Evolutionary conservation across 2,888 invertebrate genomes (phyloP).

Genomic region (Chrysolina americana): DNA sequence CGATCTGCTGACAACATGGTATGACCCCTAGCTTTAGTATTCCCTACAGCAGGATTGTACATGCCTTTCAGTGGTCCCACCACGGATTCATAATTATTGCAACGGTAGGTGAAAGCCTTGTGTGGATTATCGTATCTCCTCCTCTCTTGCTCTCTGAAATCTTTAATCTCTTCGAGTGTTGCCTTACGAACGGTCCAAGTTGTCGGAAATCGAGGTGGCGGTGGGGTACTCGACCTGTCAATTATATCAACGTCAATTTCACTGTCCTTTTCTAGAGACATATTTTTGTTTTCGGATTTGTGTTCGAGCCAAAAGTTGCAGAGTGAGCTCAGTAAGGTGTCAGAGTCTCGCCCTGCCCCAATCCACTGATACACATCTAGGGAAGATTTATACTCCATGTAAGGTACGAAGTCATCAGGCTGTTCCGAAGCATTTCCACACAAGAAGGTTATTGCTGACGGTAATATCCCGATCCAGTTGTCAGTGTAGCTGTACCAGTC

Average conservation of each 20-base stretch:
- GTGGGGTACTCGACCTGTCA: constrained; percentile 71
- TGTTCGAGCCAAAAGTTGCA: constrained; percentile 87
- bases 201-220: constrained; percentile 78
- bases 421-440: constrained; percentile 86
- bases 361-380: constrained; percentile 91
- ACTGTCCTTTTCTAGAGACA: constrained; percentile 64
- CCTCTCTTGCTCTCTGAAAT: constrained; percentile 86
- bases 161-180: constrained; percentile 81
- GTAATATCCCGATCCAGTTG: constrained; percentile 82
- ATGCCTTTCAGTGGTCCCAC: constrained; percentile 81
- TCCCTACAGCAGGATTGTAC: constrained; percentile 76
- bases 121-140: constrained; percentile 90
- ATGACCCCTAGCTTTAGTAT: constrained; percentile 83
- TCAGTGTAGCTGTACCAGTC: constrained; percentile 82
- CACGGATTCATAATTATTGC: constrained; percentile 88
- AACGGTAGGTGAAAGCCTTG: constrained; percentile 85
- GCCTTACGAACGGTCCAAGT: constrained; percentile 88
- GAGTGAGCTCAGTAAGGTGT: constrained; percentile 80
- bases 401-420: constrained; percentile 91
- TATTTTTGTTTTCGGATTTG: constrained; percentile 67
- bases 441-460: constrained; percentile 86
- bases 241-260: constrained; percentile 65
- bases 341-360: constrained; percentile 92
- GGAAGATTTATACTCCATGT: constrained; percentile 85
- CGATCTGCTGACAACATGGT: constrained; percentile 85